A percentile compares a stretch with the other conserved stretches of the same genome.
phyloP scores from a whole-genome alignment of 2,888 invertebrate species.

The Heliothis peltigera region DNA sequence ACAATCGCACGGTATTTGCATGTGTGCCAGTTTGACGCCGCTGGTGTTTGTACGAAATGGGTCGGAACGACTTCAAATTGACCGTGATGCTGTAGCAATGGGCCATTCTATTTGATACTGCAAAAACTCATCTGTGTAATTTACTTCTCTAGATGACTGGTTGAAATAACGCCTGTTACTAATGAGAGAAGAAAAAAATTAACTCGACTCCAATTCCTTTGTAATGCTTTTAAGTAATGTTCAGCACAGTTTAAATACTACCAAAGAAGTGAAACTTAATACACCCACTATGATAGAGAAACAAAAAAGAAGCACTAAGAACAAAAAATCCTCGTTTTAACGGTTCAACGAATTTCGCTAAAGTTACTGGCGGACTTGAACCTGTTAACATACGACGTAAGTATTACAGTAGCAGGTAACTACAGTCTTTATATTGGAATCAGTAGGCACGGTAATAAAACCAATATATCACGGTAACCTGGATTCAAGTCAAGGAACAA shows the following conservation, averaged over 20 bases:
- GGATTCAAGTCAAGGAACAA: conserved; percentile 18
- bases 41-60: conserved; percentile 45
- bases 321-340: conserved; percentile 20
- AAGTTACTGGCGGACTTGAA: neutral
- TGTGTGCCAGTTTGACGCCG: conserved; percentile 28
- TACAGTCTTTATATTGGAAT: conserved; percentile 12
- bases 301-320: conserved; percentile 13
- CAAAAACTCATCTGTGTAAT: conserved; percentile 30
- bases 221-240: neutral
- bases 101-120: conserved; percentile 37
- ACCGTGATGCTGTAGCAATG: conserved; percentile 42
- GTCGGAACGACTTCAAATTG: conserved; percentile 55
- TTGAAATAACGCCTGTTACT: conserved; percentile 1
- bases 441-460: conserved; percentile 10
- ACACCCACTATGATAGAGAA: neutral
- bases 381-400: neutral
- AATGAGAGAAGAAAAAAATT: neutral
- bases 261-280: conserved; percentile 4
- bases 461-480: conserved; percentile 9
- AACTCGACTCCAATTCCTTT: neutral
- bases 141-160: neutral
- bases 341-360: conserved; percentile 11
- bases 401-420: conserved; percentile 3
- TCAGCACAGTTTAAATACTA: conserved; percentile 2
- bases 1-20: conserved; percentile 21